Evolutionary conservation across 2,797 vertebrate species (phyloP), one percentile per base, ranked within the genome.

Genomic region (Macrochelys suwanniensis): DNA sequence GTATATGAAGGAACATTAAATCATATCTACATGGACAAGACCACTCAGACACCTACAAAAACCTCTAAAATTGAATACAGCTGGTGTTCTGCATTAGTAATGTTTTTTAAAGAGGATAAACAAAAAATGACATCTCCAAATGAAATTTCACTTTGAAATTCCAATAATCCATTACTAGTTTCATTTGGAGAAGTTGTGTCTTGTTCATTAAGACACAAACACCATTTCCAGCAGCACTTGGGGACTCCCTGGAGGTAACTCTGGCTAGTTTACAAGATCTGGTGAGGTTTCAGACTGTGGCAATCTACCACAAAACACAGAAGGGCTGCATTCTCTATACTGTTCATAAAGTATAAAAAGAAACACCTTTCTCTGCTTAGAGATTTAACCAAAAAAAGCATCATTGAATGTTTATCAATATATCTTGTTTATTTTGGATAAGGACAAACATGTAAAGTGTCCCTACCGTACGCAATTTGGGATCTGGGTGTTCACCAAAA

Each of bases 241-340:
- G 15, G 23, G 25, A 11, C 80, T 68, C 2, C 5, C 2, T 42
- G 45, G 47, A 83, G 42, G 76, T 12, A 85, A 84, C 13, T 12
- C 12, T 91, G 82, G 53, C 57, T 90, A 68, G 57, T 51, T 77
- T 2, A 87, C 74, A 93, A 88, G 88, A 61, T n/a, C 31, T 49
- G 28, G 37, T n/a, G 80, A 81, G 80, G 31, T 33, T 17, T n/a
- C 78, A 93, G 47, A 28, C 76, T 0, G 2, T 85, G 51, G 90
- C 5, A 4, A 92, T 89, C 80, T 79, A 26, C 37, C 92, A 11
- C 0, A 2, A 47, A 12, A 5, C 71, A 61, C 71, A 49, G 28
- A 93, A 82, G 7, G 11, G 65, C 42, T 1, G 3, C 9, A 7
- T 10, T 42, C 82, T 5, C 28, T 51, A 49, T 7, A 33, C 5